phyloP scores from a whole-genome alignment of 2,113 vertebrate genomes.

The Chaetodon trifascialis region DNA sequence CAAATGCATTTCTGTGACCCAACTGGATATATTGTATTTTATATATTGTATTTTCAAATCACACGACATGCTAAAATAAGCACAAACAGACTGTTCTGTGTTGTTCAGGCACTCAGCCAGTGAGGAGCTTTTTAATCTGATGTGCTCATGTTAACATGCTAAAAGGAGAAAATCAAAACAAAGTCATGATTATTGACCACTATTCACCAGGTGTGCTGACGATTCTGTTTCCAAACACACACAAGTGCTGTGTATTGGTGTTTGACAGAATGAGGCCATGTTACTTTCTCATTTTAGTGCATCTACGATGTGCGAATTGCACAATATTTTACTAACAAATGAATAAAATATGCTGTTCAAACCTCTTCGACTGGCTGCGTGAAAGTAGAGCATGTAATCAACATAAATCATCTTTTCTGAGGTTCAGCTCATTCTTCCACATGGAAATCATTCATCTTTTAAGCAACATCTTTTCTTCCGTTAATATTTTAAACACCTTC shows the following conservation, averaged over 20 bases:
- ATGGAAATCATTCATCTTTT: neutral
- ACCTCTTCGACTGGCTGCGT: neutral
- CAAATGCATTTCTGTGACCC: neutral
- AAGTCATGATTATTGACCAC: too few relatives aligned
- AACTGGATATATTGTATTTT: neutral
- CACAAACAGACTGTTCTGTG: neutral
- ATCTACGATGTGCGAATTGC: neutral
- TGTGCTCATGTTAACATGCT: neutral
- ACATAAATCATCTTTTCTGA: neutral
- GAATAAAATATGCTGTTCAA: neutral
- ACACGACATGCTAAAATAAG: constrained; percentile 3
- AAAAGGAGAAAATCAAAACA: neutral
- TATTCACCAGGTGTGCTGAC: neutral
- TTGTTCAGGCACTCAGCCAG: constrained; percentile 8
- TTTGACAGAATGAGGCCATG: neutral
- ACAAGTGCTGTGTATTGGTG: neutral
- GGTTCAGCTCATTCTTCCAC: neutral
- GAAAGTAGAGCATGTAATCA: neutral
- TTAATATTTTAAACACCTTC: constrained; percentile 3
- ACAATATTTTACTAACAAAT: neutral
- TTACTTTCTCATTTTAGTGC: neutral
- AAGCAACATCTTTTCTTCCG: neutral
- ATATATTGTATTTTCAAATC: neutral
- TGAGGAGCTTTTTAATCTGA: neutral
- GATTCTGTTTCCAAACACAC: neutral